Percentiles rank a stretch among this genome's conserved stretches.
Evolutionary conservation across 2,113 vertebrate species (phyloP).

Genomic region (Eurypyga helias): DNA sequence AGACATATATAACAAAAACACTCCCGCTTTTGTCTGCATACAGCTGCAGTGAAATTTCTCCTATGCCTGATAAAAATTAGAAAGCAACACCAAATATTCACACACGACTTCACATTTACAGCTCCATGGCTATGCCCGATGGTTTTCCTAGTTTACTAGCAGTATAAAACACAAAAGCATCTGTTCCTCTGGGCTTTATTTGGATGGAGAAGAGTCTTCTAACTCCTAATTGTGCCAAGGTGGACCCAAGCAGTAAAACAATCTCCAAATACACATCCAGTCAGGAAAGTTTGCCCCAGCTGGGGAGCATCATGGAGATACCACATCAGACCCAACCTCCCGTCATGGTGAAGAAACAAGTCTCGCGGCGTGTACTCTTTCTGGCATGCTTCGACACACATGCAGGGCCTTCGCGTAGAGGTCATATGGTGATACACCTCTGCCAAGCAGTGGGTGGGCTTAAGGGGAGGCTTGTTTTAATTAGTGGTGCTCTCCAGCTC

Average conservation of each 20-base stretch:
- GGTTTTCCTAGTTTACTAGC: neutral
- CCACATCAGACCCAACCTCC: neutral
- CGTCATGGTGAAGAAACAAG: neutral
- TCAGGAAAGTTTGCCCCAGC: neutral
- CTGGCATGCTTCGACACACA: neutral
- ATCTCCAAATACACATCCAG: neutral
- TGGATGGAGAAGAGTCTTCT: neutral
- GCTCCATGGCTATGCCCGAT: neutral
- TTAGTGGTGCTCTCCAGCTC: neutral
- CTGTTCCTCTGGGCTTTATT: neutral
- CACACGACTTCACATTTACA: neutral
- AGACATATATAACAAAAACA: neutral
- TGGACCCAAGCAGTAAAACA: neutral
- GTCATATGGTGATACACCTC: neutral
- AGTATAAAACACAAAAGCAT: neutral
- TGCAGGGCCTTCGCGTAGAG: neutral
- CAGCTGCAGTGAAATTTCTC: neutral
- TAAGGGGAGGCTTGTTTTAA: neutral
- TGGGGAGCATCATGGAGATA: neutral
- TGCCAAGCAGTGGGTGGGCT: neutral
- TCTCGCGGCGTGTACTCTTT: neutral
- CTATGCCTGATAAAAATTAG: neutral
- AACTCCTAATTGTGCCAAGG: neutral
- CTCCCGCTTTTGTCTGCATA: neutral
- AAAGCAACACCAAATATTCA: neutral